Base-by-base conservation (phyloP, 2,113 vertebrate genomes). In the Diphyllodes magnificus region DNA sequence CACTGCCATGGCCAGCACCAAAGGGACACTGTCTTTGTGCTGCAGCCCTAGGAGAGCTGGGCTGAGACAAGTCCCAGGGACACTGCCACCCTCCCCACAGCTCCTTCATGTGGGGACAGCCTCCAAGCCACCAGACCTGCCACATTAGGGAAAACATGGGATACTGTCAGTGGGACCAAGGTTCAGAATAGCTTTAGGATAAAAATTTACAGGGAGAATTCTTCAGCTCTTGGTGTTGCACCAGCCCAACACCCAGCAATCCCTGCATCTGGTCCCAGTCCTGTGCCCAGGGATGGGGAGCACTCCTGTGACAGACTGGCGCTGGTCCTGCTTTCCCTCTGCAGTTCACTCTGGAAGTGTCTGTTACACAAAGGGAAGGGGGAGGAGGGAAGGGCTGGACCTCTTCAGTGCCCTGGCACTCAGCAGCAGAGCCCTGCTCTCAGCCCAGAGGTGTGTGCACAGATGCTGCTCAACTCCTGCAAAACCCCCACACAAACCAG, bases 81-180 rank as follows among this genome's bases (percentile, higher is more conserved):
- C 85, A 25, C 1, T 13, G 21, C 28, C 65, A 45, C 66, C 4
- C 28, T 40, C 42, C 61, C 81, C 64, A 14, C 25, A 12, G 5
- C 3, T 9, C 16, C 35, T 15, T 35, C 54, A 10, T 1, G 5
- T 18, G 33, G 30, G 59, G 14, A 87, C 45, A 50, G 64, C 25
- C 64, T 19, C 14, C 39, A 35, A 15, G 15, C 21, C 23, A 4
- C 54, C 69, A 47, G 27, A 15, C 5, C 9, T 7, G 49, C 40
- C 66, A 22, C 6, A 6, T 5, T 0, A 35, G 31, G 39, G 47
- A 75, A 51, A 47, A 13, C 30, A 2, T 1, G 1, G 45, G 40
- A 19, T 5, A 2, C 44, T 16, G 61, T 1, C 70, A 42, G 39
- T 0, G 3, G 82, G 35, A 49, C 18, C 14, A 21, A 35, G 15